Conservation (phyloP, 2,797 vertebrate species). For the Cryptoprocta ferox region DNA sequence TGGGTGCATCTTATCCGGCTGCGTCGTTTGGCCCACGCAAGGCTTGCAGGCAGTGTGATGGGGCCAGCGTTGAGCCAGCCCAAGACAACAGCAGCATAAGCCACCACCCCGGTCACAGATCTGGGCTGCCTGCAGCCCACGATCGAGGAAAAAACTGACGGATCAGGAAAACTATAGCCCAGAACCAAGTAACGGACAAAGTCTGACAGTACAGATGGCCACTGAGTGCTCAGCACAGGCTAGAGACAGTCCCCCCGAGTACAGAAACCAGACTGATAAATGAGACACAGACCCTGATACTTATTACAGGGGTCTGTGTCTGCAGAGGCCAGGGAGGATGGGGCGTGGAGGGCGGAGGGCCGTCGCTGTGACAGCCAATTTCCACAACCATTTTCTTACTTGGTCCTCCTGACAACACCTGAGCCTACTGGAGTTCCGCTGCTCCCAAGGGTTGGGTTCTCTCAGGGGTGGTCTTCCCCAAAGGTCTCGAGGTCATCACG, state of each 20-base stretch:
- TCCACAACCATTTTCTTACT: not conserved
- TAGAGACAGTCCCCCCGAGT: not conserved
- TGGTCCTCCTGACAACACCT: not conserved
- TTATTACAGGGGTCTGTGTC: too few relatives aligned
- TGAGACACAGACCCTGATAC: not conserved
- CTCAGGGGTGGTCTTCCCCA: too few relatives aligned
- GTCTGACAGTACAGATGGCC: fast-evolving
- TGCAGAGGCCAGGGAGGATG: fast-evolving
- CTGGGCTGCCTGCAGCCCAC: not conserved
- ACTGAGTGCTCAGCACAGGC: fast-evolving
- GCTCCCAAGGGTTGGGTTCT: not conserved
- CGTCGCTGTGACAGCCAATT: fast-evolving
- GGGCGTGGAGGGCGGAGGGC: too few relatives aligned
- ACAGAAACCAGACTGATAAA: not conserved
- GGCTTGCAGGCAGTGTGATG: fast-evolving
- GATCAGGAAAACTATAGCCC: not conserved
- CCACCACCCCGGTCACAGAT: not conserved
- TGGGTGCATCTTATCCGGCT: not conserved
- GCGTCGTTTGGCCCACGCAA: not conserved
- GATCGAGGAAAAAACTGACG: not conserved
- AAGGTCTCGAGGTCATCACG: not conserved
- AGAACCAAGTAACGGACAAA: not conserved
- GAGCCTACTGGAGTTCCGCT: fast-evolving
- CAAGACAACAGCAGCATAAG: not conserved
- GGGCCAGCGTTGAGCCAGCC: not conserved